Base-by-base conservation (phyloP, 2,797 vertebrate genomes). In the Salarias fasciatus region DNA sequence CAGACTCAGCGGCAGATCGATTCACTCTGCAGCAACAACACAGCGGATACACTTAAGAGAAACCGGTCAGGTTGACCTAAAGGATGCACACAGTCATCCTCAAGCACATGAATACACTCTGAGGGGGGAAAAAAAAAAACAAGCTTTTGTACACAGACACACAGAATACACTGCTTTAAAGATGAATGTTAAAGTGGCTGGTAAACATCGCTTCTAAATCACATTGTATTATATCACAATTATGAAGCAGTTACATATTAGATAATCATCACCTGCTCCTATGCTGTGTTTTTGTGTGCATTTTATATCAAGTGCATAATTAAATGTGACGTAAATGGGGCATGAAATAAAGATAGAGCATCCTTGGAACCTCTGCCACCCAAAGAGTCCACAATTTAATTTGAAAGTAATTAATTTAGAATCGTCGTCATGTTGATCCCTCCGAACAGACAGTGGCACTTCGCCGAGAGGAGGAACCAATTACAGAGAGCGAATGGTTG, bases 41-140 rank as follows among this genome's bases (percentile, higher is more conserved):
- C 36, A 14, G 38, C 5, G 5, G 8, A 38, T 41, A 24, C 35
- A 3, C 12, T 6, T 11, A 11, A 35, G 1, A 9, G 28, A 52
- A 8, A 11, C 0, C 6, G 69, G 66, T 83, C 72, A 56, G 13
- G 47, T 10, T 43, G 58, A 80, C 80, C 69, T 68, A 28, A n/a
- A 38, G 12, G 5, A 0, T 5, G 3, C 3, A 5, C 6, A 35
- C 10, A 36, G 5, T 11, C 3, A 0, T 2, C 2, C 7, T 1
- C 50, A 31, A 13, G 29, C 28, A 28, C 1, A 51, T 5, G 10
- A 4, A 0, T 6, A 2, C 33, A 10, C 13, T 6, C 1, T 3
- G 12, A 8, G 10, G 28, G 14, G 48, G 0, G 1, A 3, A 18
- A 64, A 4, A 0, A 33, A 0, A 1, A 3, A 18, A 64, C 4